Conservation (phyloP, 2,888 invertebrate species). For the Tethea ocularis region DNA sequence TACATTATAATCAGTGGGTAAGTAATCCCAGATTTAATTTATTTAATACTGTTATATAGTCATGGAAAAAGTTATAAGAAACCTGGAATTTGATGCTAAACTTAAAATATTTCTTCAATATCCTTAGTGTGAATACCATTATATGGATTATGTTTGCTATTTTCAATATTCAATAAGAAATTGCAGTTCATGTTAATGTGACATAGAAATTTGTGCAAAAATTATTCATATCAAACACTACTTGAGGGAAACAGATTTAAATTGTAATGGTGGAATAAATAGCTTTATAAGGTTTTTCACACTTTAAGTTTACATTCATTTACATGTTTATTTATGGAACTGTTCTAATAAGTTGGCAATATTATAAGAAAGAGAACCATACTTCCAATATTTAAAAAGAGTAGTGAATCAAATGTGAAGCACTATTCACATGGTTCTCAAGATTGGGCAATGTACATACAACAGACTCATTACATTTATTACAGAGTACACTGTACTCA, state of each 20-base stretch:
- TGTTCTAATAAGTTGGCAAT: neutral
- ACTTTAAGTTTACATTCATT: neutral
- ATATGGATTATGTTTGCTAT: too few species aligned
- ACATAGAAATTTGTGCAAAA: too few species aligned
- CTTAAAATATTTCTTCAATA: too few species aligned
- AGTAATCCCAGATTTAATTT: neutral
- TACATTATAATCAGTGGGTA: neutral
- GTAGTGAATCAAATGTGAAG: slow-evolving; percentile 52
- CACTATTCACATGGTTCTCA: slow-evolving; percentile 56
- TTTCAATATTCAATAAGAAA: too few species aligned
- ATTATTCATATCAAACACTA: too few species aligned
- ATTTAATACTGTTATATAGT: neutral
- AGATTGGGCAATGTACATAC: slow-evolving; percentile 47
- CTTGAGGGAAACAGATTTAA: neutral
- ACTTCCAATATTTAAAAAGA: slow-evolving; percentile 32
- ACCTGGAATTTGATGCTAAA: neutral
- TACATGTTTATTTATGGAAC: neutral
- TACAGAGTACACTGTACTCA: slow-evolving; percentile 57
- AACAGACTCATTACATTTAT: slow-evolving; percentile 54
- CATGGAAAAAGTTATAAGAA: neutral
- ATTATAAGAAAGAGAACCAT: slow-evolving; percentile 4
- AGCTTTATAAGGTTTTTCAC: neutral
- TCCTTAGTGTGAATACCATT: too few species aligned
- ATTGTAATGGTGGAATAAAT: neutral
- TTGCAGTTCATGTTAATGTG: too few species aligned